These are phyloP conservation scores for Melanchra persicariae DNA, from an alignment of 2,888 invertebrate genomes.

Conservation along the genomic window DNA sequence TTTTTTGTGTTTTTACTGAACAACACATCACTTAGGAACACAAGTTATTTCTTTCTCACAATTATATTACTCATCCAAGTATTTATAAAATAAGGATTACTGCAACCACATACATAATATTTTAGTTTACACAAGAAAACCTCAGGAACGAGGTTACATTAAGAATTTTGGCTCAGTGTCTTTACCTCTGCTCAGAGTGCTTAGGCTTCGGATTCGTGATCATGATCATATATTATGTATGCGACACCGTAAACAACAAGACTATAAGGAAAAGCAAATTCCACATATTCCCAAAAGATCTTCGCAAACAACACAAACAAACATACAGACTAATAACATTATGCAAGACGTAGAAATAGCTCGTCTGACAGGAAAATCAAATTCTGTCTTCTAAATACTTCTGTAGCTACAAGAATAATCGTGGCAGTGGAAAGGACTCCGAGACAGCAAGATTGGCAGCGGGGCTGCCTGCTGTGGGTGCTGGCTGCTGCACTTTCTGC, in stretches of 20 bases:
- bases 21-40: too few relatives aligned
- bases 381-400: neutral
- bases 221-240: slow-evolving; percentile 30
- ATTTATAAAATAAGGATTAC: neutral
- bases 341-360: slow-evolving; percentile 18
- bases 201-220: slow-evolving; percentile 12
- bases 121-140: neutral
- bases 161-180: neutral
- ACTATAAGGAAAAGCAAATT: slow-evolving; percentile 37
- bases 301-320: slow-evolving; percentile 14
- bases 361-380: slow-evolving; percentile 10
- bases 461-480: neutral
- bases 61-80: neutral
- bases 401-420: neutral
- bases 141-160: neutral
- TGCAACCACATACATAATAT: neutral
- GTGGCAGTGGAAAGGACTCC: neutral
- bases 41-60: neutral
- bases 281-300: slow-evolving; percentile 21
- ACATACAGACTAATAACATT: slow-evolving; percentile 24
- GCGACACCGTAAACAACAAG: slow-evolving; percentile 28
- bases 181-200: neutral
- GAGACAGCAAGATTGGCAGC: neutral
- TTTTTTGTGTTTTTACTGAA: too few relatives aligned
- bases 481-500: too few relatives aligned